Base-by-base conservation (phyloP, 2,797 vertebrate species). In the Meda fulgida region DNA sequence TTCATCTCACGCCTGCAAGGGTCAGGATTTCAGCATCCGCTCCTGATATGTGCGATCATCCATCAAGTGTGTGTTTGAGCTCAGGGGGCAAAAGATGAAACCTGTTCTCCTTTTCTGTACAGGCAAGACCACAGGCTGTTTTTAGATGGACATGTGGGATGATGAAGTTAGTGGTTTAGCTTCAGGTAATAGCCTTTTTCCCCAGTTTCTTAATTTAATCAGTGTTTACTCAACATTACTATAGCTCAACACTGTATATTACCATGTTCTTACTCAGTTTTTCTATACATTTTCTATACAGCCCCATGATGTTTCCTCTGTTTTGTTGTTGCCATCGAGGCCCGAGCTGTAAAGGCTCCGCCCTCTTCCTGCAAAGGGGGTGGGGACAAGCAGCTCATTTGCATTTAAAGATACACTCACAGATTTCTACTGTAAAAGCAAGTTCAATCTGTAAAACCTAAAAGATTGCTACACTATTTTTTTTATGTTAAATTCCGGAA, bases 131-230 rank as follows among this genome's bases (percentile, higher is more conserved):
- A 80, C 31, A 43, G 72, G 85, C 83, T 89, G 81, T 86, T 89
- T 89, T 89, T 78, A 87, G 85, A 90, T 85, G 36, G 36, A 67
- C 1, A 43, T 78, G 76, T n/a, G 85, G 88, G 88, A 88, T 89
- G 89, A 88, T 82, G 84, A 82, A 89, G 80, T 77, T 90, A 87
- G 79, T 78, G 84, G 88, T 86, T 86, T 71, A 5, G 78, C 87
- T 87, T 86, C 90, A 92, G 86, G 86, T 89, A 91, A 91, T 90
- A 91, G 87, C 87, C 86, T 76, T 48, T 60, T 67, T 86, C 76
- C 6, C 36, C 6, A 36, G n/a, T n/a, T n/a, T n/a, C n/a, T n/a
- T 36, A 5, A 36, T 36, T 36, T 36, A 5, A 36, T 36, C 36
- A 36, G 5, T 36, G 36, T 5, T 43, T 18, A 18, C n/a, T 72